Evolutionary conservation across 2,113 vertebrate genomes (phyloP).

Genomic region (Onychorhynchus coronatus): DNA sequence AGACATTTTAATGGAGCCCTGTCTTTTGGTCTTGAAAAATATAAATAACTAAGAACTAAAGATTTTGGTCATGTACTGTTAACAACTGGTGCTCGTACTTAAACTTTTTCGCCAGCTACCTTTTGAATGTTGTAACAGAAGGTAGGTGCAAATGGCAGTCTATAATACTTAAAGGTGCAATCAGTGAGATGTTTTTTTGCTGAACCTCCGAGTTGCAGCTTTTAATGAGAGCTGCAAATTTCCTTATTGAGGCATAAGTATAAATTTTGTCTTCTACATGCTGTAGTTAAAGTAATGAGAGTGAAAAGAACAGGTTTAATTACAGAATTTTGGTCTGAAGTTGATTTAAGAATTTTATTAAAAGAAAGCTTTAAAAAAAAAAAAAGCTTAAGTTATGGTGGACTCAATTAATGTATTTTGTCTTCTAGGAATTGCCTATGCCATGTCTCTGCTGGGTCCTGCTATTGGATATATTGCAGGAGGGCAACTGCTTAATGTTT

Average conservation of each 20-base stretch:
- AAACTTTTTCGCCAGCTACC: neutral
- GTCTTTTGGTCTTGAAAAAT: neutral
- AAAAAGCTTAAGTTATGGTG: neutral
- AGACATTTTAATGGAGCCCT: neutral
- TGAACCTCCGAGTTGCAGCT: neutral
- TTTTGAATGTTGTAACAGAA: neutral
- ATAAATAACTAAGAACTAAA: neutral
- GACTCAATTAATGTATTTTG: neutral
- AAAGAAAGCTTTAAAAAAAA: neutral
- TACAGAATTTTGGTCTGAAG: neutral
- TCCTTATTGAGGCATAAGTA: neutral
- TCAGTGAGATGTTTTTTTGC: neutral
- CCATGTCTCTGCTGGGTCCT: slow-evolving; percentile 80
- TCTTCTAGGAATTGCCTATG: slow-evolving; percentile 76
- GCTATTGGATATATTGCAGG: slow-evolving; percentile 80
- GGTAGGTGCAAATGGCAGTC: neutral
- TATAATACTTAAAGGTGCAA: neutral
- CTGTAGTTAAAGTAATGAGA: neutral
- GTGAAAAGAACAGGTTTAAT: neutral
- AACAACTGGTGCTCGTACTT: neutral
- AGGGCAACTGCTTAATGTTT: slow-evolving; percentile 76
- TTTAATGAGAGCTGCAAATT: neutral
- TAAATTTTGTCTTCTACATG: neutral
- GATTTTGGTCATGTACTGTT: neutral
- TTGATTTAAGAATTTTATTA: neutral